phyloP scores from a whole-genome alignment of 2,113 vertebrate genomes.

The Gobio gobio region DNA sequence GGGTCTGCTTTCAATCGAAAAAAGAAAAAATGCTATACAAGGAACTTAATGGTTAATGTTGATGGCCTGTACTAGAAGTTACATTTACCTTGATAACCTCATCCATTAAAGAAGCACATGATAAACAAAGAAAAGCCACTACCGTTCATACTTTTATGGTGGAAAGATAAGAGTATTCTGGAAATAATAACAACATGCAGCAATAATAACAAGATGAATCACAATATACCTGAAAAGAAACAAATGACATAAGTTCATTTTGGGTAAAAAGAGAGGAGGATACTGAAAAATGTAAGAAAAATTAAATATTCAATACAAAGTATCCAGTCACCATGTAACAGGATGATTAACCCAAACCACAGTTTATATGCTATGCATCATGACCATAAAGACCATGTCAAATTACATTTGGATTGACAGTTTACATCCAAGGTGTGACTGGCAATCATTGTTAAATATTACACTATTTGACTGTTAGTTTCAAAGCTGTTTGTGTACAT shows the following conservation, averaged over 20 bases:
- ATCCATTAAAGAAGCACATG: neutral
- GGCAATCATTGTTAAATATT: neutral
- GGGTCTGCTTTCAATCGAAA: too few relatives aligned
- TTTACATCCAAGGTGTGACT: neutral
- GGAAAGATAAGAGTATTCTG: neutral
- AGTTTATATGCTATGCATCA: neutral
- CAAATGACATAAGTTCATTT: neutral
- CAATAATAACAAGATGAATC: neutral
- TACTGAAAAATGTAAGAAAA: too few relatives aligned
- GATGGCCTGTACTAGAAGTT: neutral
- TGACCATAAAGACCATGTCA: neutral
- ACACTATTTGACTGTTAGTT: neutral
- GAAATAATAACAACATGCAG: neutral
- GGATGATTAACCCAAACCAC: neutral
- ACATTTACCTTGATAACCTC: neutral
- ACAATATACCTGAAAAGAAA: neutral
- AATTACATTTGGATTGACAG: neutral
- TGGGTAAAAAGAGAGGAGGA: too few relatives aligned
- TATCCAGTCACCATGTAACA: neutral
- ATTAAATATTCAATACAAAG: too few relatives aligned
- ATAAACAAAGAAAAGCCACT: neutral
- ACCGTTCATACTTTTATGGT: neutral
- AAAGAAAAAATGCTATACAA: too few relatives aligned
- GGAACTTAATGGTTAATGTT: neutral
- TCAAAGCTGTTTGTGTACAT: conserved; percentile 12